phyloP scores from a whole-genome alignment of 2,113 vertebrate species.

The Phalacrocorax aristotelis region DNA sequence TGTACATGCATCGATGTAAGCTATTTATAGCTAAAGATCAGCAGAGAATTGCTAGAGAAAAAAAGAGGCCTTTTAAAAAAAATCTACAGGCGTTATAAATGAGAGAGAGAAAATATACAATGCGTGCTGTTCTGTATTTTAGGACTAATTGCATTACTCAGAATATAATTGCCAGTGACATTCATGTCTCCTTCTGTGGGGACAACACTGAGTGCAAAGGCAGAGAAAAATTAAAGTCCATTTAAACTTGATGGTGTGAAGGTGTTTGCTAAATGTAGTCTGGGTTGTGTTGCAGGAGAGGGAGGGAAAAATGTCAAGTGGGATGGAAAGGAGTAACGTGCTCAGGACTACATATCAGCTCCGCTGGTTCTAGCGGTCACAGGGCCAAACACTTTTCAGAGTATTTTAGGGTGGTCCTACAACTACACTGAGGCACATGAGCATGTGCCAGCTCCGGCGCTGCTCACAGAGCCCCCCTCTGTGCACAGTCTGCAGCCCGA shows the following conservation, averaged over 20 bases:
- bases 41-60: background rate
- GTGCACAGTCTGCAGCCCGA: background rate
- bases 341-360: background rate
- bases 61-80: background rate
- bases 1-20: background rate
- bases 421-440: fast-evolving
- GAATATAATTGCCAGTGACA: background rate
- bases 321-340: background rate
- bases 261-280: background rate
- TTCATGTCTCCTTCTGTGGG: background rate
- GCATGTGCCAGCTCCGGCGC: background rate
- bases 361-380: background rate
- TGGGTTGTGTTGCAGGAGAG: background rate
- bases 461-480: background rate
- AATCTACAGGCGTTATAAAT: background rate
- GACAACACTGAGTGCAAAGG: background rate
- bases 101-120: background rate
- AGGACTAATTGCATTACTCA: background rate
- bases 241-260: background rate
- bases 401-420: background rate
- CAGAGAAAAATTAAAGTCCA: background rate
- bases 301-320: background rate
- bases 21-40: background rate
- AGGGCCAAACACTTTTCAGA: background rate
- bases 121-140: background rate